phyloP scores from a whole-genome alignment of 1,140 invertebrate species.

The Lucilia sericata region DNA sequence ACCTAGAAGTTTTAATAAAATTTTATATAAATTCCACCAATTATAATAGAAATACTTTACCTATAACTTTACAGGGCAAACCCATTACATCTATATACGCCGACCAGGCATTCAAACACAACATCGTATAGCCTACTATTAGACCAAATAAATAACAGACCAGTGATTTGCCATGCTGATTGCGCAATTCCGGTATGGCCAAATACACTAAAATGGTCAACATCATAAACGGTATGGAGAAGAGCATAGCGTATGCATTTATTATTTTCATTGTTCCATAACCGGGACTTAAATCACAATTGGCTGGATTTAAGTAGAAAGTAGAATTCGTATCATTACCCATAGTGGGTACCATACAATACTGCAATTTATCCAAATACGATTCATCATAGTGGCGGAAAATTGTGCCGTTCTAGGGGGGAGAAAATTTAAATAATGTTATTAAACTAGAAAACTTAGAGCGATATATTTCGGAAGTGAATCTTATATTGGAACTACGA shows the following conservation, averaged over 20 bases:
- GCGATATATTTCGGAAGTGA: too few relatives aligned
- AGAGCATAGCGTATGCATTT: slow-evolving; percentile 71
- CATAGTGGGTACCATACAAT: slow-evolving; percentile 54
- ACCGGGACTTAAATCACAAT: slow-evolving; percentile 54
- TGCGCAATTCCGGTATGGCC: slow-evolving; percentile 76
- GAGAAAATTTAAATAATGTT: not conserved
- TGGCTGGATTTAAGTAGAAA: slow-evolving; percentile 59
- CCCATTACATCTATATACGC: slow-evolving; percentile 48
- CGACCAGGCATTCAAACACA: slow-evolving; percentile 71
- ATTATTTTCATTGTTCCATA: slow-evolving; percentile 59
- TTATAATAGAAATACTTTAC: not conserved
- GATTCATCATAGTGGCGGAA: slow-evolving; percentile 52
- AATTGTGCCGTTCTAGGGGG: slow-evolving; percentile 57
- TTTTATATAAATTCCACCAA: not conserved
- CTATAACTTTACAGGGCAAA: slow-evolving; percentile 53
- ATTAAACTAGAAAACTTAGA: too few relatives aligned
- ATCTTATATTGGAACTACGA: too few relatives aligned
- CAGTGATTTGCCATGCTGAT: slow-evolving; percentile 79
- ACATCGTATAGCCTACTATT: slow-evolving; percentile 72
- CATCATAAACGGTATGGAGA: slow-evolving; percentile 79
- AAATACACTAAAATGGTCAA: slow-evolving; percentile 80
- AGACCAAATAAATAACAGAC: slow-evolving; percentile 79
- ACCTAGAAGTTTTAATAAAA: slow-evolving; percentile 59
- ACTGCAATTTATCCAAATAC: slow-evolving; percentile 59
- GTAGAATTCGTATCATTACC: slow-evolving; percentile 54